These are phyloP conservation scores for Falco novaeseelandiae DNA, from an alignment of 2,797 vertebrate species.

Conservation along the genomic window DNA sequence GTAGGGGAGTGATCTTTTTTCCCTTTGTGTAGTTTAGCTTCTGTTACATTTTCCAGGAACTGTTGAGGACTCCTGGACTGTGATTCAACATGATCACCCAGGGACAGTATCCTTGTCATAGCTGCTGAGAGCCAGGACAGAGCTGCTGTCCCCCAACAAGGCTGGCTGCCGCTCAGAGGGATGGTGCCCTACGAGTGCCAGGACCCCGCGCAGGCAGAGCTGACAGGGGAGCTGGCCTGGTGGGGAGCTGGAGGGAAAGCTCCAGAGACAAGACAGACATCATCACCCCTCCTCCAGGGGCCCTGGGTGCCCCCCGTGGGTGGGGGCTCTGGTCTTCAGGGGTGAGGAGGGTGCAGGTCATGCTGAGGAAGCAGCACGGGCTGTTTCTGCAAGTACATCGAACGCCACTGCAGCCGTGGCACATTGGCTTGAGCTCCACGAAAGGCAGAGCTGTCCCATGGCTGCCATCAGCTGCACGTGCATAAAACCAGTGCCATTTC, in stretches of 20 bases:
- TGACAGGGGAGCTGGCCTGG: background rate
- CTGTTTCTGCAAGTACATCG: background rate
- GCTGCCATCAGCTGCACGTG: background rate
- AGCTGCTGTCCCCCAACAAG: background rate
- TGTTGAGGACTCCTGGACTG: background rate
- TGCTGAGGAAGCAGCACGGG: background rate
- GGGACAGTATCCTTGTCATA: background rate
- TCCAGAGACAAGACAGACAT: background rate
- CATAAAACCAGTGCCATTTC: background rate
- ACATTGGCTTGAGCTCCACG: too few relatives aligned
- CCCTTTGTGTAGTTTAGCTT: background rate
- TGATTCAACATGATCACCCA: background rate
- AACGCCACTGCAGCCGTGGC: background rate
- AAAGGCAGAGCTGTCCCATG: background rate
- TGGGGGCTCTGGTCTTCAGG: background rate
- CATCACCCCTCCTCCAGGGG: background rate
- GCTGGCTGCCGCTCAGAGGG: too few relatives aligned
- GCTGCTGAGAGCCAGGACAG: background rate
- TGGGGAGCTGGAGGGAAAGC: background rate
- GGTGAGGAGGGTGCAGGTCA: background rate
- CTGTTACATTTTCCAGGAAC: background rate
- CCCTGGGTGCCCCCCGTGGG: accelerated
- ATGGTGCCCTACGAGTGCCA: background rate
- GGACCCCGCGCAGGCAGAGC: background rate
- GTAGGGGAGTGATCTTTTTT: background rate